Percentiles rank a stretch among this genome's conserved stretches.
These are phyloP conservation scores for Coracopsis vasa DNA, from an alignment of 2,113 vertebrate species.

Conservation along the genomic window DNA sequence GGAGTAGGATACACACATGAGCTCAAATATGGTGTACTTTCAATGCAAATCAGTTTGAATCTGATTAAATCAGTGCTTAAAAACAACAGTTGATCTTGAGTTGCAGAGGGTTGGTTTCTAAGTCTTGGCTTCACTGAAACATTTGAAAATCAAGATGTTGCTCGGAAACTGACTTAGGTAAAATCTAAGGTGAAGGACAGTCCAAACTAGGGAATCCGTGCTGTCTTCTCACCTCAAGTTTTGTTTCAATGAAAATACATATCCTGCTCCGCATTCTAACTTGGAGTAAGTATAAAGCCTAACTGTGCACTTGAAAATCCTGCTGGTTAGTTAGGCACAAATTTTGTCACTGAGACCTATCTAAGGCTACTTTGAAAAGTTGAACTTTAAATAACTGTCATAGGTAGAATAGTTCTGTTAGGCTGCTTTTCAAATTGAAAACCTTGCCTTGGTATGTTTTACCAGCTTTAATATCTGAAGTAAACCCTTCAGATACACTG, in stretches of 20 bases:
- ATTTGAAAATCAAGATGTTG: neutral
- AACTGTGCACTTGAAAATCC: neutral
- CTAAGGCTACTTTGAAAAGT: neutral
- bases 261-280: neutral
- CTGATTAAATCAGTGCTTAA: neutral
- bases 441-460: neutral
- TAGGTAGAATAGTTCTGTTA: neutral
- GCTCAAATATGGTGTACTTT: neutral
- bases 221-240: neutral
- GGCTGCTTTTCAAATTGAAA: neutral
- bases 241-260: neutral
- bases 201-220: neutral
- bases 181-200: neutral
- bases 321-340: neutral
- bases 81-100: neutral
- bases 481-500: neutral
- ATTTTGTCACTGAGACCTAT: neutral
- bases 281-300: neutral
- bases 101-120: neutral
- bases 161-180: neutral
- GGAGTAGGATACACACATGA: neutral
- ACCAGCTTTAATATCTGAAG: neutral
- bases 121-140: neutral
- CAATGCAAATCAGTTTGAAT: neutral
- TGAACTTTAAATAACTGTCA: neutral